A percentile compares a stretch with the other conserved stretches of the same genome.
Evolutionary conservation across 1,140 invertebrate genomes (phyloP).

Genomic region (Meloidogyne chitwoodi): DNA sequence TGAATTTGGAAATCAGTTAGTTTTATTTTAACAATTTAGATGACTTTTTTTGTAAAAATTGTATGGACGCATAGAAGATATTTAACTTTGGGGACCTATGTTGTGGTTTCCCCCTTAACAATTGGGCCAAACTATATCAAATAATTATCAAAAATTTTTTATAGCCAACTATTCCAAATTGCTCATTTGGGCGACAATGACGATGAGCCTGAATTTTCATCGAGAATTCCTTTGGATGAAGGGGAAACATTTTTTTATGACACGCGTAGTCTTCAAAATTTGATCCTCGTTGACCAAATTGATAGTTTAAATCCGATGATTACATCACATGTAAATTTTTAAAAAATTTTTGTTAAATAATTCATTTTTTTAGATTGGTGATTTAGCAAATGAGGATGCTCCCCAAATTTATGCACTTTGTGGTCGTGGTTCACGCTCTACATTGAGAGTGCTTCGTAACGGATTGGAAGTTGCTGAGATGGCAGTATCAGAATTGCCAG

Average conservation of each 20-base stretch:
- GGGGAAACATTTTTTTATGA: constrained; percentile 99
- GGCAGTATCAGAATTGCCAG: constrained; percentile 97
- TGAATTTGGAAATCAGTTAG: constrained; percentile 99
- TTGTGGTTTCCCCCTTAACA: no score
- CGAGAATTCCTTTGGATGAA: constrained; percentile 93
- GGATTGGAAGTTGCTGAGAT: constrained; percentile 97
- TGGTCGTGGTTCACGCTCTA: constrained; percentile 86
- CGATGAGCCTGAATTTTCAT: constrained; percentile 97
- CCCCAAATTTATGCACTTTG: constrained; percentile 94
- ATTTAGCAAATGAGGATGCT: constrained; percentile 89
- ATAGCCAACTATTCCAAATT: constrained; percentile 93
- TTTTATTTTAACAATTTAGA: not conserved
- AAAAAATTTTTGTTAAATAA: constrained; percentile 1
- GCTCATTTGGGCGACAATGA: constrained; percentile 97
- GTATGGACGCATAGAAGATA: no score
- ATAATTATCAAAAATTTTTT: constrained; percentile 57
- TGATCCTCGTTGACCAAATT: constrained; percentile 95
- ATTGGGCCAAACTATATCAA: no score
- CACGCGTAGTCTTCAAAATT: constrained; percentile 83
- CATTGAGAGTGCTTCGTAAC: constrained; percentile 81
- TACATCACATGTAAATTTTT: constrained; percentile 69
- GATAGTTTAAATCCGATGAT: constrained; percentile 93
- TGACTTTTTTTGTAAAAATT: not conserved
- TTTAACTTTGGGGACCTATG: no score
- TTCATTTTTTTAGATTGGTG: constrained; percentile 61